Conservation (phyloP, 2,888 invertebrate genomes). For the Halocaridina rubra region DNA sequence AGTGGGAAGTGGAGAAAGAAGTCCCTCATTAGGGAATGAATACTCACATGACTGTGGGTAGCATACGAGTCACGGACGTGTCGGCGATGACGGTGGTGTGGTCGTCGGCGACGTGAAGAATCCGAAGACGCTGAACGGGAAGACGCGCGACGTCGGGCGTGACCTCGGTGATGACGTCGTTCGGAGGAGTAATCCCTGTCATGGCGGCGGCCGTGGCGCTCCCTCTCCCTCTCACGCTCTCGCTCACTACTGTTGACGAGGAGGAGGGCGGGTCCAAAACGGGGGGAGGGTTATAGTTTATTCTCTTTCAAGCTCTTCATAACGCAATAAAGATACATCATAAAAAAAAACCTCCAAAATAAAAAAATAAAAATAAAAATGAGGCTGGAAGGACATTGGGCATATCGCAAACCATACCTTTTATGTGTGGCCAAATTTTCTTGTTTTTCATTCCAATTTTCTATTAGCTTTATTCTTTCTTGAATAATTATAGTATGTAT, state of each 20-base stretch:
- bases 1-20: no score
- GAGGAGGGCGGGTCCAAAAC: neutral
- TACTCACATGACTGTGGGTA: conserved; percentile 58
- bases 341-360: no score
- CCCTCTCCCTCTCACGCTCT: conserved; percentile 37
- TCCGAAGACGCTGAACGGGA: conserved; percentile 49
- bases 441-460: no score
- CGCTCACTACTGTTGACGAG: conserved; percentile 44
- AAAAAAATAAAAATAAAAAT: no score
- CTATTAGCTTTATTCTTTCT: no score
- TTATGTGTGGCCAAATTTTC: no score
- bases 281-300: neutral
- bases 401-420: no score
- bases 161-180: conserved; percentile 44
- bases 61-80: conserved; percentile 59
- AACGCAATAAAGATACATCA: no score
- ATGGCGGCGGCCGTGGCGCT: conserved; percentile 49
- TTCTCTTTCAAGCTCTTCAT: no score
- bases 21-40: no score
- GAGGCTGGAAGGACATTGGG: conserved; percentile 16
- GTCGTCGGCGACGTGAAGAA: conserved; percentile 57
- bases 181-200: conserved; percentile 46
- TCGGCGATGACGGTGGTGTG: conserved; percentile 50
- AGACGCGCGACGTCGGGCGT: conserved; percentile 45
- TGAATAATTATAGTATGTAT: no score